phyloP scores from a whole-genome alignment of 2,797 vertebrate species.

The Malacoraja senta region DNA sequence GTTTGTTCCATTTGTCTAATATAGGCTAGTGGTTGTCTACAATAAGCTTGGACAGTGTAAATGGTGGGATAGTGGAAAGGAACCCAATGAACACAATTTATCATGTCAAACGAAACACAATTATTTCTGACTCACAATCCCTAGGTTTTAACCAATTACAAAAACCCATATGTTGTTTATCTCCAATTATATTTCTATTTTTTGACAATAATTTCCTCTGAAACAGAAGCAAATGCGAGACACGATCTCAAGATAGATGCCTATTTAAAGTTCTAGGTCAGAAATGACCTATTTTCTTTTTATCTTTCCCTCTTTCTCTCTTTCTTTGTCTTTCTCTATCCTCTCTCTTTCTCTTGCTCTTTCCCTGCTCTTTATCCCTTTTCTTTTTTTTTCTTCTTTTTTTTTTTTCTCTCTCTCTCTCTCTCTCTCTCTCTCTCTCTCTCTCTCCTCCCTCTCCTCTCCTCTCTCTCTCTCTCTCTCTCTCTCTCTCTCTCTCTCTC shows the following conservation, averaged over 20 bases:
- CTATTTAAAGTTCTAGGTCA: background rate
- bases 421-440: too few species aligned
- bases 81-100: background rate
- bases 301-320: too few species aligned
- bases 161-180: background rate
- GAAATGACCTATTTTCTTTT: background rate
- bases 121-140: background rate
- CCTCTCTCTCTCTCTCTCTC: too few species aligned
- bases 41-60: background rate
- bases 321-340: too few species aligned
- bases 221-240: background rate
- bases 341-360: too few species aligned
- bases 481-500: too few species aligned
- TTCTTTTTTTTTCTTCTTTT: too few species aligned
- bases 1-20: background rate
- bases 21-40: background rate
- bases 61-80: background rate
- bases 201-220: background rate
- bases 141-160: background rate
- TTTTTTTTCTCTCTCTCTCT: too few species aligned
- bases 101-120: background rate
- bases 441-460: too few species aligned
- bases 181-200: background rate
- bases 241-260: background rate
- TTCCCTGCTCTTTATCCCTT: too few species aligned